Evolutionary conservation across 2,888 invertebrate species (phyloP).

Genomic region (Phyto melanocephala): DNA sequence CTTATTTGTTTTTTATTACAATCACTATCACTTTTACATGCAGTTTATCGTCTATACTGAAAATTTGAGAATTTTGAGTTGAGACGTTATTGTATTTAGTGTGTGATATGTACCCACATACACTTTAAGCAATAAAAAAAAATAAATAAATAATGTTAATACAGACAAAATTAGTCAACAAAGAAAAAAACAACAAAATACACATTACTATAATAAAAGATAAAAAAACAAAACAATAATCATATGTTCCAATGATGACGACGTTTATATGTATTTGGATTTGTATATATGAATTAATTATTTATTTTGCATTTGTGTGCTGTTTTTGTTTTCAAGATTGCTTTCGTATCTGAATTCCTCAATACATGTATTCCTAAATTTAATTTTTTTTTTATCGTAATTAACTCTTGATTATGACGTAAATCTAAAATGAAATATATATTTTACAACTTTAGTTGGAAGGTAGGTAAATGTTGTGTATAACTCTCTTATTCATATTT

Average conservation of each 20-base stretch:
- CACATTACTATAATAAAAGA: neutral
- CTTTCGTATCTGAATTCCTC: conserved; percentile 6
- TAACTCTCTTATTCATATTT: neutral
- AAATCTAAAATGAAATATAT: conserved; percentile 15
- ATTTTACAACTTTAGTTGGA: conserved; percentile 13
- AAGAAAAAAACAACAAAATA: neutral
- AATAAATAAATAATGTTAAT: neutral
- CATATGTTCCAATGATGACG: conserved; percentile 70
- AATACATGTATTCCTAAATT: no score
- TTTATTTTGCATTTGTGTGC: conserved; percentile 28
- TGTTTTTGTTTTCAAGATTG: neutral
- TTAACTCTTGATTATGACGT: no score
- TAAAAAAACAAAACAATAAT: conserved; percentile 69
- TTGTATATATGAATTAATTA: neutral
- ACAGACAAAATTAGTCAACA: neutral
- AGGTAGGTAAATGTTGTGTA: no score
- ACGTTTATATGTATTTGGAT: no score
- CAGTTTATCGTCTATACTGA: no score
- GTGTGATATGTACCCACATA: no score
- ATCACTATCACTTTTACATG: no score
- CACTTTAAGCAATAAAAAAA: no score
- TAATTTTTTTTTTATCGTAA: no score
- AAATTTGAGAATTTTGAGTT: no score
- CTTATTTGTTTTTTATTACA: no score
- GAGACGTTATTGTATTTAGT: no score